A percentile compares a stretch with the other conserved stretches of the same genome.
These are phyloP conservation scores for Erebia epiphron DNA, from an alignment of 2,888 invertebrate genomes.

Conservation along the genomic window DNA sequence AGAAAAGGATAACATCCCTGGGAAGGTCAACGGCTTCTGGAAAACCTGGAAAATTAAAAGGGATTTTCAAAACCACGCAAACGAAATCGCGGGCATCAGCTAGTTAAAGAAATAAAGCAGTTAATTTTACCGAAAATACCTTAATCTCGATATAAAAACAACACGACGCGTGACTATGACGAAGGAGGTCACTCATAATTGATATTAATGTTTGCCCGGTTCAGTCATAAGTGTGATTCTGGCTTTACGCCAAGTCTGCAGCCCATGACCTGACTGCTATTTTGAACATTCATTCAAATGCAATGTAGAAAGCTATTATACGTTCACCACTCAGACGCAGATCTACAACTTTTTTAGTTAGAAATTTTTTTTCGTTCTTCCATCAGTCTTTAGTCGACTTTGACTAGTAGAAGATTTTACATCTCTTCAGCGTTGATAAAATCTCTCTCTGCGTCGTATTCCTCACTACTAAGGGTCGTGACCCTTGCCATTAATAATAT, in stretches of 20 bases:
- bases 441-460: too few species aligned
- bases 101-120: neutral
- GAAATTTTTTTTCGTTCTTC: too few species aligned
- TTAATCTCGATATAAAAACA: conserved; percentile 3
- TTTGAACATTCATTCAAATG: conserved; percentile 36
- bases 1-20: too few species aligned
- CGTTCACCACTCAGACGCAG: too few species aligned
- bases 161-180: neutral
- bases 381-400: too few species aligned
- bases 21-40: too few species aligned
- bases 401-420: neutral
- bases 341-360: too few species aligned
- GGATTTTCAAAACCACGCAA: too few species aligned
- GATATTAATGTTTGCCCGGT: conserved; percentile 16
- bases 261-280: conserved; percentile 33
- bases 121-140: neutral
- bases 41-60: too few species aligned
- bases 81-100: too few species aligned
- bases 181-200: conserved; percentile 17
- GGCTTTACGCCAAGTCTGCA: conserved; percentile 29
- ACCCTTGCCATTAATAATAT: too few species aligned
- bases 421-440: neutral
- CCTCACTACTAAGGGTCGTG: too few species aligned
- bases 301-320: conserved; percentile 13
- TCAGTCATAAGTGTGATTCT: conserved; percentile 27